These are phyloP conservation scores for Paguma larvata DNA, from an alignment of 2,797 vertebrate species.

Conservation along the genomic window DNA sequence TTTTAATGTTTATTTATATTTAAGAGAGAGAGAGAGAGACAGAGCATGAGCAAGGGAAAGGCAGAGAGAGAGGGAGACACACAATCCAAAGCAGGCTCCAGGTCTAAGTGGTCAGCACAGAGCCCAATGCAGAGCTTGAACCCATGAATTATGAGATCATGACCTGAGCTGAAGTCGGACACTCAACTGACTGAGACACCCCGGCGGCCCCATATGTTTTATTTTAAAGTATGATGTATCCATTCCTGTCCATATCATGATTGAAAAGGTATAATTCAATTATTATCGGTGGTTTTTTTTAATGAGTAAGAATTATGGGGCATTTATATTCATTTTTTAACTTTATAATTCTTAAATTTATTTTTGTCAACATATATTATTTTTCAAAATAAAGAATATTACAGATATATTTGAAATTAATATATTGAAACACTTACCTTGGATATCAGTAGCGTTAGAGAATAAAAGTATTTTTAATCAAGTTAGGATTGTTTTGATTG, in stretches of 20 bases:
- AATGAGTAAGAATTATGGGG: not conserved
- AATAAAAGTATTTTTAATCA: conserved; percentile 12
- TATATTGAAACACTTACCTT: conserved; percentile 22
- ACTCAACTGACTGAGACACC: no score
- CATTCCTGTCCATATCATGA: not conserved
- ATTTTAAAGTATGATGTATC: not conserved
- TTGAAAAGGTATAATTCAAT: not conserved
- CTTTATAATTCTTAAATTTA: not conserved
- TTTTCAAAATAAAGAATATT: not conserved
- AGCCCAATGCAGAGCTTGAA: no score
- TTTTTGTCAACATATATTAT: not conserved
- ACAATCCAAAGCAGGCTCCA: no score
- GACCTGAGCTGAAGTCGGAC: no score
- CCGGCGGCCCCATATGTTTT: no score
- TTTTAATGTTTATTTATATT: no score
- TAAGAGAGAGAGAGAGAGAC: no score
- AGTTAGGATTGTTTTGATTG: not conserved
- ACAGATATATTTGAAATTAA: not conserved
- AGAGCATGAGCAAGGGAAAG: no score
- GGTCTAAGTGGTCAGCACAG: no score
- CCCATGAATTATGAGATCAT: no score
- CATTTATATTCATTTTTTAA: not conserved
- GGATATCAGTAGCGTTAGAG: not conserved
- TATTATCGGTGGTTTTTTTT: not conserved
- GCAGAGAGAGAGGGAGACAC: no score